Percentiles rank a stretch among this genome's conserved stretches.
phyloP scores from a whole-genome alignment of 2,113 vertebrate species.

The Geococcyx californianus region DNA sequence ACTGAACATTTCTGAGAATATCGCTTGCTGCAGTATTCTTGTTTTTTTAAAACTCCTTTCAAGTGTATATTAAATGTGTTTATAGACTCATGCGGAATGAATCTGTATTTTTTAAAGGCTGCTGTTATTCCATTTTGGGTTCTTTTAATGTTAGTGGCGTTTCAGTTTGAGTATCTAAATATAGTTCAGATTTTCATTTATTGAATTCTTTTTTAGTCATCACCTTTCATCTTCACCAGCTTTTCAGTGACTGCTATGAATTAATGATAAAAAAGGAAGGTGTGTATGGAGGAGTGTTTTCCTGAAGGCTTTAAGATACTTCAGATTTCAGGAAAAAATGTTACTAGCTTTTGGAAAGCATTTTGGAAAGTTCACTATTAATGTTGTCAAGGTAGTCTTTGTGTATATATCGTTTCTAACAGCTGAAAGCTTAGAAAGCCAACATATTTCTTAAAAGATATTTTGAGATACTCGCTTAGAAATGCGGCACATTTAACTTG shows the following conservation, averaged over 20 bases:
- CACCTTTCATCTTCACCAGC: background rate
- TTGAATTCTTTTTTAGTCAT: background rate
- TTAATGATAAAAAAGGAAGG: background rate
- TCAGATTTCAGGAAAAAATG: background rate
- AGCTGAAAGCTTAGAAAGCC: background rate
- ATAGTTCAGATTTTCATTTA: background rate
- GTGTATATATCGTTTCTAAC: background rate
- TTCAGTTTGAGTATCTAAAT: background rate
- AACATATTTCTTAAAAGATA: background rate
- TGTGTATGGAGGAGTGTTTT: background rate
- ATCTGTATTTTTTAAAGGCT: background rate
- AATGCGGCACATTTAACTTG: background rate
- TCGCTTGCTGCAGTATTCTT: background rate
- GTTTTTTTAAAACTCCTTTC: background rate
- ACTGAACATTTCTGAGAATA: background rate
- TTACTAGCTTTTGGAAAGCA: background rate
- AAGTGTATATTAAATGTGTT: background rate
- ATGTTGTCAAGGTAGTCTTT: background rate
- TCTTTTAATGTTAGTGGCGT: background rate
- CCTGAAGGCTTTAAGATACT: background rate
- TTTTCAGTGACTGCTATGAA: background rate
- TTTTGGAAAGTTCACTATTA: conserved; percentile 18
- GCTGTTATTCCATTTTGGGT: background rate
- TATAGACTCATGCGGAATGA: background rate
- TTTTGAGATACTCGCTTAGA: background rate